Evolutionary conservation across 2,888 invertebrate species (phyloP).

Genomic region (Leptopterna dolabrata): DNA sequence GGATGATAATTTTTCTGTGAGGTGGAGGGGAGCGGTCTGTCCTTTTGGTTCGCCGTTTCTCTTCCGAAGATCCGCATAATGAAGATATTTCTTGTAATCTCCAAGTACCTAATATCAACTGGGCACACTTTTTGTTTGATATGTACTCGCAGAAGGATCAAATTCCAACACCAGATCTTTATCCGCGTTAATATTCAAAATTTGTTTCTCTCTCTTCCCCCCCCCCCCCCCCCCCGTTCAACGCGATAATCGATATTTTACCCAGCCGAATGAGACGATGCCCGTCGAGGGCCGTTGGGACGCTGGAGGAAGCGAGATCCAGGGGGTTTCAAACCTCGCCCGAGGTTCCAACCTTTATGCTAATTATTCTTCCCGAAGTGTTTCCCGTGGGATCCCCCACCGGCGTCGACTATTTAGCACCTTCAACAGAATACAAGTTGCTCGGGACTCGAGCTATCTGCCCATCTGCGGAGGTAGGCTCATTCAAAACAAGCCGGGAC

Average conservation of each 20-base stretch:
- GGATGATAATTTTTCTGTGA: too few species aligned
- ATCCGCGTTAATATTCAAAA: background rate
- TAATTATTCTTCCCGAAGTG: slow-evolving; percentile 46
- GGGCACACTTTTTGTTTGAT: too few species aligned
- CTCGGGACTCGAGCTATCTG: background rate
- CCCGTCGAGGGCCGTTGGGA: background rate
- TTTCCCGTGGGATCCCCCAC: slow-evolving; percentile 48
- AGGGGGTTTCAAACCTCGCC: background rate
- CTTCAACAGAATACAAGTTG: slow-evolving; percentile 40
- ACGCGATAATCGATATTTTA: background rate
- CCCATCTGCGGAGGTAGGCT: slow-evolving; percentile 31
- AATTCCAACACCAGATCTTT: background rate
- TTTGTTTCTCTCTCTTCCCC: background rate
- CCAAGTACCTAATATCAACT: too few species aligned
- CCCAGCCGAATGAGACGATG: background rate
- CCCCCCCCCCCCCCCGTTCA: background rate
- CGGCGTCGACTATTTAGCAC: slow-evolving; percentile 43
- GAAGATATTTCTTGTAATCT: too few species aligned
- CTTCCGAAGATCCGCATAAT: too few species aligned
- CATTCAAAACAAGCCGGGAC: slow-evolving; percentile 46
- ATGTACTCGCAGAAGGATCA: too few species aligned
- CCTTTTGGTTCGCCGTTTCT: too few species aligned
- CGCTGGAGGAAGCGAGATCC: background rate
- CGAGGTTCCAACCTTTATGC: slow-evolving; percentile 34
- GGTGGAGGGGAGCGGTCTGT: too few species aligned